Evolutionary conservation across 2,888 invertebrate genomes (phyloP), one percentile per base, ranked within the genome.

Genomic region (Harpalus rufipes): DNA sequence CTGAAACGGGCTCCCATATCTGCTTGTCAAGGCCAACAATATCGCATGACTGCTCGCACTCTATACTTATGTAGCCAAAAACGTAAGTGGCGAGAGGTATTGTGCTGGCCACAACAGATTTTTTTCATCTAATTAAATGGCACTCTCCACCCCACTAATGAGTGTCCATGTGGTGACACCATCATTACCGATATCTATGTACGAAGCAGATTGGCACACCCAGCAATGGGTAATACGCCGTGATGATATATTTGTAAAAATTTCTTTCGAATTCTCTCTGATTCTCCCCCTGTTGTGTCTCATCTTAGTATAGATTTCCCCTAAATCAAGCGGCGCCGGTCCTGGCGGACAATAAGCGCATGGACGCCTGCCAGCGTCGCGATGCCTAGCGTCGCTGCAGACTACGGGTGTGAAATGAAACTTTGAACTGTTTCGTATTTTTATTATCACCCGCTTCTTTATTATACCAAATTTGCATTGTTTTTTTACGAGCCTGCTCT

Each of bases 371-470:
- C 84, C 84, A 84, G 84, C 58, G 21, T 51, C 39, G 14, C 51
- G 74, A 10, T 25, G 25, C 65, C 14, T 21, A 14, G 59, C 59
- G 59, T 8, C 63, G 72, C 68, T 16, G 25, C 78, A 32, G 32
- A 32, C 32, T 32, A 32, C 78, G 59, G 78, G 78, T 87, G 86
- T 87, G 87, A 87, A 88, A 88, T 87, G 88, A 88, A 88, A 88
- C 87, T 87, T 85, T 85, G 85, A 85, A 87, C 86, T 87, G 87
- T 87, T 88, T 88, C 87, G 87, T 87, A 87, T 88, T 88, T 88
- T 88, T 88, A 88, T 87, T 87, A 87, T 88, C 87, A 87, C 87
- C 86, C 87, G 88, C 87, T 87, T 88, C 88, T 88, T 88, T 88
- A 88, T 88, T 88, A 87, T 87, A 86, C 85, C 85, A 86, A 87